These are phyloP conservation scores for Heliconius himera DNA, from an alignment of 1,140 invertebrate genomes.

Conservation along the genomic window DNA sequence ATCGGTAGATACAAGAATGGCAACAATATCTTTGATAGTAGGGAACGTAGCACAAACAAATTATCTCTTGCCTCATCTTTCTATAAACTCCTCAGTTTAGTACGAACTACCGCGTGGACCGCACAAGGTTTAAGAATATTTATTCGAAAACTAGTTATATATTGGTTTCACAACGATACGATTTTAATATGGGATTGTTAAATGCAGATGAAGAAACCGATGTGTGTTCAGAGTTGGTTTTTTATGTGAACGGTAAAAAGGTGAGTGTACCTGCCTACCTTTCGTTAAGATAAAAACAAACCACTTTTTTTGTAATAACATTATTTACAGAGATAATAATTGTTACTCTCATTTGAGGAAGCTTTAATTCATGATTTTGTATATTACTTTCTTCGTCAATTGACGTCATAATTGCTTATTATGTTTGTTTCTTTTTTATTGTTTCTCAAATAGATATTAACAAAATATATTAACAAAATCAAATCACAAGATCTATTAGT, in stretches of 20 bases:
- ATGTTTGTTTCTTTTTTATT: not conserved
- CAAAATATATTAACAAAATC: not conserved
- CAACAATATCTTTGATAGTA: not conserved
- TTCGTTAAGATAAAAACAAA: not conserved
- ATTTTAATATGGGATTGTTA: slow-evolving; percentile 54
- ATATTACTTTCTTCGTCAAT: not conserved
- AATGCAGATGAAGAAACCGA: slow-evolving; percentile 62
- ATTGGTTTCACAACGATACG: not conserved
- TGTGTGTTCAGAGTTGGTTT: slow-evolving; percentile 58
- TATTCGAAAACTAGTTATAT: not conserved
- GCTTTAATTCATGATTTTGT: not conserved
- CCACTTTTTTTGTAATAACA: not conserved
- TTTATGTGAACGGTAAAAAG: slow-evolving; percentile 75
- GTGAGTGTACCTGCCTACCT: slow-evolving; percentile 41
- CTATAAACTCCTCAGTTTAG: slow-evolving; percentile 37
- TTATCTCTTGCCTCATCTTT: slow-evolving; percentile 16
- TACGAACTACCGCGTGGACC: slow-evolving; percentile 35
- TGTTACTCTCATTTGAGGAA: not conserved
- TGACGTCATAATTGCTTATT: not conserved
- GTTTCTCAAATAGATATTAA: not conserved
- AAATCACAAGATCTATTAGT: not conserved
- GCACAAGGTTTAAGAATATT: slow-evolving; percentile 21
- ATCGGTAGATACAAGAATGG: not conserved
- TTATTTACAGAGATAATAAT: not conserved
- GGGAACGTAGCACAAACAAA: slow-evolving; percentile 16